These are phyloP conservation scores for Zelostemma sp. DNA, from an alignment of 1,140 invertebrate genomes.

Conservation along the genomic window DNA sequence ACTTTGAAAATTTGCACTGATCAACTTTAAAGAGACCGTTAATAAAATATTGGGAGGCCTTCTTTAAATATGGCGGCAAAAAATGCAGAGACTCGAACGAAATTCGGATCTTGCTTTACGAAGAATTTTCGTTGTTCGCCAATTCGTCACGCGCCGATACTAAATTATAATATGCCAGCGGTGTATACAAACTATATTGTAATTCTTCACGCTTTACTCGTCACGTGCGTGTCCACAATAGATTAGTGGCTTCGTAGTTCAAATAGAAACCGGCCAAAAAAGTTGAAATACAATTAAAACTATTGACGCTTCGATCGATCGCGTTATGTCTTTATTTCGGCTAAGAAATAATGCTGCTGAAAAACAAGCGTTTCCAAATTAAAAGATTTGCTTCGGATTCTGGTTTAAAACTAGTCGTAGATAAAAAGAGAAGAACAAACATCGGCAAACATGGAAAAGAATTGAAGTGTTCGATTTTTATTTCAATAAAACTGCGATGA, in stretches of 20 bases:
- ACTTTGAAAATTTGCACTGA: neutral
- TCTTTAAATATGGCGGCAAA: neutral
- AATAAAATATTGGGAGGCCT: neutral
- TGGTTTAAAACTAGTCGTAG: no score
- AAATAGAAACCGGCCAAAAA: neutral
- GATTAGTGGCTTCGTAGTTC: neutral
- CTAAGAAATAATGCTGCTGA: no score
- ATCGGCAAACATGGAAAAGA: neutral
- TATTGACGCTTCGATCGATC: no score
- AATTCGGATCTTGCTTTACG: no score
- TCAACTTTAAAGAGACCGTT: neutral
- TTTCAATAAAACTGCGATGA: neutral
- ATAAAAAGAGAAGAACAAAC: neutral
- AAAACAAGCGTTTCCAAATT: neutral
- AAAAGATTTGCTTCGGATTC: no score
- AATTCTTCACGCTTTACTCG: slow-evolving; percentile 3
- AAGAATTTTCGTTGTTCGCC: neutral
- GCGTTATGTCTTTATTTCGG: no score
- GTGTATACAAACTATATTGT: neutral
- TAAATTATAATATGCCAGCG: neutral
- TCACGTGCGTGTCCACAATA: neutral
- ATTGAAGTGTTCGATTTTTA: neutral
- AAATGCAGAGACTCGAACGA: no score
- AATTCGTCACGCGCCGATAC: neutral
- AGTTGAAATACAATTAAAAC: no score